Evolutionary conservation across 2,797 vertebrate genomes (phyloP).

Genomic region (Channallabes apus): DNA sequence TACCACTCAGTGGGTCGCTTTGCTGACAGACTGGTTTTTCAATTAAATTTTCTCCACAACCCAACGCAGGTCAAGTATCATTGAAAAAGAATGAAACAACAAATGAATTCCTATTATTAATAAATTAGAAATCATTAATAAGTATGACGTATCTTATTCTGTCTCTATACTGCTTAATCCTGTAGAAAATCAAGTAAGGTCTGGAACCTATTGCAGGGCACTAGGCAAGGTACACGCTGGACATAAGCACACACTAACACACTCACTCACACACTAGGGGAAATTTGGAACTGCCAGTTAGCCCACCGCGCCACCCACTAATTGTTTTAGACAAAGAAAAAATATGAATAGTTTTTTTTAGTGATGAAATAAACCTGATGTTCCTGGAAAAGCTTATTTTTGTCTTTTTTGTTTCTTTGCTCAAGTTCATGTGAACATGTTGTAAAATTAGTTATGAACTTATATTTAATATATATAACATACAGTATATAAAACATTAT

Average conservation of each 20-base stretch:
- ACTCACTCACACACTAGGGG: too few relatives aligned
- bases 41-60: background rate
- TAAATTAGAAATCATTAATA: background rate
- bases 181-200: too few relatives aligned
- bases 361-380: background rate
- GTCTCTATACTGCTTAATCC: too few relatives aligned
- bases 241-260: too few relatives aligned
- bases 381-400: background rate
- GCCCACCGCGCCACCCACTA: too few relatives aligned
- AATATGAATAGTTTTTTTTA: background rate
- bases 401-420: background rate
- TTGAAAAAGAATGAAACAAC: too few relatives aligned
- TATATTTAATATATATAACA: too few relatives aligned
- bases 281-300: too few relatives aligned
- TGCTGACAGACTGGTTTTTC: constrained; percentile 1
- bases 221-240: too few relatives aligned
- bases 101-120: background rate
- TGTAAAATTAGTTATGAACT: background rate
- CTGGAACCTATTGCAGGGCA: too few relatives aligned
- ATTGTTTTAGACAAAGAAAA: background rate
- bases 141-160: background rate
- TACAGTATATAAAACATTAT: background rate
- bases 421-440: background rate
- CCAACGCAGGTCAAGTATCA: too few relatives aligned
- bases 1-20: constrained; percentile 11